Conservation (phyloP, 2,113 vertebrate species). For the Genyomyrus donnyi region DNA sequence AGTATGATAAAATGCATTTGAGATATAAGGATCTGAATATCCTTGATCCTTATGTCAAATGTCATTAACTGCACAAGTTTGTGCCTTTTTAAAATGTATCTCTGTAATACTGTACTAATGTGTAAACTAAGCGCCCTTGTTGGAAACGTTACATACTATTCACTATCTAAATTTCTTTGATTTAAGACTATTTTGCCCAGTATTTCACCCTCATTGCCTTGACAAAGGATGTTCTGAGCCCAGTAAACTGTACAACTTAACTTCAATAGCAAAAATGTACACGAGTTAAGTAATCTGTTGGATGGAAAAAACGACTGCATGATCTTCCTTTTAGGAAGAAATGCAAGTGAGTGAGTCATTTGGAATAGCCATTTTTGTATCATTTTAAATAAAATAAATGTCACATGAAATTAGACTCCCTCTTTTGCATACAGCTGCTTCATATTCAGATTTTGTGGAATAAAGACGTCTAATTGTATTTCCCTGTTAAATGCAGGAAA, state of each 20-base stretch:
- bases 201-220: background rate
- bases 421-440: background rate
- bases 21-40: background rate
- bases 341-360: background rate
- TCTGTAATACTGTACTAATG: slow-evolving; percentile 1
- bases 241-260: background rate
- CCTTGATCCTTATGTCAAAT: background rate
- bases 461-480: background rate
- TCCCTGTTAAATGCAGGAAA: background rate
- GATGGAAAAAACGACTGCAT: background rate
- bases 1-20: background rate
- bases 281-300: background rate
- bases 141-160: background rate
- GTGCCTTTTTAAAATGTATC: slow-evolving; percentile 4
- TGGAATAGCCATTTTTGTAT: background rate
- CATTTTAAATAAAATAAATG: slow-evolving; percentile 6
- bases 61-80: background rate
- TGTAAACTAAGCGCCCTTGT: background rate
- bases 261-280: background rate
- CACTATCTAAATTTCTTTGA: background rate
- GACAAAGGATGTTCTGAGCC: background rate
- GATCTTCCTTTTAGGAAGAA: background rate
- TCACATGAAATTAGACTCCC: background rate
- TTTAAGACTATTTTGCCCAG: background rate
- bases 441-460: background rate